Percentiles rank a stretch among this genome's conserved stretches.
phyloP scores from a whole-genome alignment of 1,140 invertebrate genomes.

The Maconellicoccus hirsutus region DNA sequence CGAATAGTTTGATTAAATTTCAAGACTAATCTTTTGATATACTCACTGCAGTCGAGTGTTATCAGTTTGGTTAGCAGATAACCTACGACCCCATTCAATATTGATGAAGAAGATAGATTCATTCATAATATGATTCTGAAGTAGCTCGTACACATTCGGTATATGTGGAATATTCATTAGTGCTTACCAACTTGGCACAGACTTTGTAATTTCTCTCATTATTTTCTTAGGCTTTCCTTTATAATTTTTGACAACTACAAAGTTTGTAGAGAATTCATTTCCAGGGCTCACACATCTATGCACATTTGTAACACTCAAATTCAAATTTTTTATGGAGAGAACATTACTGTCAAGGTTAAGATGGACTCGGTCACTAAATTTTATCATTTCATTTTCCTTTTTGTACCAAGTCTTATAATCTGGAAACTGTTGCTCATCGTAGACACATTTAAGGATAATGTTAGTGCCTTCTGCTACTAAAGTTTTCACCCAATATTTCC shows the following conservation, averaged over 20 bases:
- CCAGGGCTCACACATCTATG: slow-evolving; percentile 7
- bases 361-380: neutral
- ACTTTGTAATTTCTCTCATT: too few relatives aligned
- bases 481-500: slow-evolving; percentile 17
- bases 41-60: too few relatives aligned
- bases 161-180: too few relatives aligned
- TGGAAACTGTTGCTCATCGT: neutral
- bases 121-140: too few relatives aligned
- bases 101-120: too few relatives aligned
- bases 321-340: slow-evolving; percentile 7
- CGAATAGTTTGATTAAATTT: too few relatives aligned
- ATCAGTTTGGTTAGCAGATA: too few relatives aligned
- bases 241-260: slow-evolving; percentile 3
- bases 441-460: slow-evolving; percentile 14
- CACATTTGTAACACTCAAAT: neutral
- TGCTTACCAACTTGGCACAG: too few relatives aligned
- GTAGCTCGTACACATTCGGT: too few relatives aligned
- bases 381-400: neutral
- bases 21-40: too few relatives aligned
- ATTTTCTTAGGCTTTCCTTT: slow-evolving; percentile 9
- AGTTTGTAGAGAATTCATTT: slow-evolving; percentile 1
- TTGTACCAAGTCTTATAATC: slow-evolving; percentile 10
- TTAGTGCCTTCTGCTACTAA: slow-evolving; percentile 5
- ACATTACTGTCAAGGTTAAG: neutral
- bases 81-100: too few relatives aligned